Conservation (phyloP, 2,888 invertebrate genomes). For the Xestia sexstrigata region DNA sequence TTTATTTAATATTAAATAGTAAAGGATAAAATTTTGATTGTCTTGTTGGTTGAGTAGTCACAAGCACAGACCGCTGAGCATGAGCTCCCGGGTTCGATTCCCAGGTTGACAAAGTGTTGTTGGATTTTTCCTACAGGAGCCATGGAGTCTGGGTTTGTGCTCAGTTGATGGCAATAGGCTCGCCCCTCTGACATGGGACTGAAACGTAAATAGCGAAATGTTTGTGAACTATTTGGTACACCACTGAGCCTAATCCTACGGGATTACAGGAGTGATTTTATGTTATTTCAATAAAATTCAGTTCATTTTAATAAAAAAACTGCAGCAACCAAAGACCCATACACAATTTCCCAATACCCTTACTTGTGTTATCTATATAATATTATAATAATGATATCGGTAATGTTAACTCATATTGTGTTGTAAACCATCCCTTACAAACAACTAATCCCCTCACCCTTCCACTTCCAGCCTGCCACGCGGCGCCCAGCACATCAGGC, state of each 20-base stretch:
- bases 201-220: background rate
- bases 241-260: background rate
- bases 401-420: background rate
- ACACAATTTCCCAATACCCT: background rate
- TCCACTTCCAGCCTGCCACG: conserved; percentile 82
- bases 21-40: no score
- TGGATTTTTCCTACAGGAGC: background rate
- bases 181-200: background rate
- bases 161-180: background rate
- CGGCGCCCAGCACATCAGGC: conserved; percentile 84
- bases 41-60: no score
- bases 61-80: background rate
- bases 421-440: background rate
- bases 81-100: background rate
- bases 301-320: background rate
- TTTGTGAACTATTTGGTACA: background rate
- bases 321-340: background rate
- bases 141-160: background rate
- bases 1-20: background rate
- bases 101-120: background rate
- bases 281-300: background rate
- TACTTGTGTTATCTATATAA: background rate
- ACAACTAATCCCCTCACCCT: background rate
- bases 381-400: no score
- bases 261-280: background rate